A percentile compares a stretch with the other conserved stretches of the same genome.
These are phyloP conservation scores for Burhinus bistriatus DNA, from an alignment of 2,113 vertebrate species.

Conservation along the genomic window DNA sequence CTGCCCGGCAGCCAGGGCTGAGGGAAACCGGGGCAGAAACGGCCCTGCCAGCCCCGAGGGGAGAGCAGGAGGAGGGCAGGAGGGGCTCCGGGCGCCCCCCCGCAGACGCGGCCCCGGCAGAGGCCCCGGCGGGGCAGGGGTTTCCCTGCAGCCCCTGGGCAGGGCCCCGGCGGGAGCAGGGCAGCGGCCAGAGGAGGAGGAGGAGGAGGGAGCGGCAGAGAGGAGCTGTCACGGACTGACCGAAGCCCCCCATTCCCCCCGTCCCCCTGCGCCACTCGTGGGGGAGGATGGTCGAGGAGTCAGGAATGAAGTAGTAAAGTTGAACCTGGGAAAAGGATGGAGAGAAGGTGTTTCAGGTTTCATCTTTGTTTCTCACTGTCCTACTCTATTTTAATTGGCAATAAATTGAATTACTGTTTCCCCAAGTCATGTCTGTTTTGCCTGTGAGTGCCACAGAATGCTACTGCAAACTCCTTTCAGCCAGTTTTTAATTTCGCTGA, in stretches of 20 bases:
- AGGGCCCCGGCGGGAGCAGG: neutral
- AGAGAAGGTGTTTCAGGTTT: neutral
- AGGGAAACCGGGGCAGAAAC: too few species aligned
- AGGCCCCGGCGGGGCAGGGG: too few species aligned
- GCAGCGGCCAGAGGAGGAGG: too few species aligned
- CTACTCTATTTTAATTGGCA: neutral
- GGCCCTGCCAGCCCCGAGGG: too few species aligned
- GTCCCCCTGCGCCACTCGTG: too few species aligned
- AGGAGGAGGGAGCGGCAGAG: neutral
- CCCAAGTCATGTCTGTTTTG: neutral
- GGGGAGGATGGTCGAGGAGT: too few species aligned
- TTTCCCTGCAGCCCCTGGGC: too few species aligned
- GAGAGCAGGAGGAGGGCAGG: too few species aligned
- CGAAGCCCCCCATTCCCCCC: fast-evolving
- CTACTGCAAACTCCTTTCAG: neutral
- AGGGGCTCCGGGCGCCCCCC: too few species aligned
- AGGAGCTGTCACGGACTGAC: fast-evolving
- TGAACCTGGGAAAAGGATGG: fast-evolving
- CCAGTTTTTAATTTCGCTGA: neutral
- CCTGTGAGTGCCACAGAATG: neutral
- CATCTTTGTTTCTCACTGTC: neutral
- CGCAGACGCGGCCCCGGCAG: too few species aligned
- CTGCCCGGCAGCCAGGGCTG: too few species aligned
- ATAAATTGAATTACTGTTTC: neutral
- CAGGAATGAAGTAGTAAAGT: fast-evolving